Base-by-base conservation (phyloP, 2,888 invertebrate genomes). In the Margaritifera margaritifera region DNA sequence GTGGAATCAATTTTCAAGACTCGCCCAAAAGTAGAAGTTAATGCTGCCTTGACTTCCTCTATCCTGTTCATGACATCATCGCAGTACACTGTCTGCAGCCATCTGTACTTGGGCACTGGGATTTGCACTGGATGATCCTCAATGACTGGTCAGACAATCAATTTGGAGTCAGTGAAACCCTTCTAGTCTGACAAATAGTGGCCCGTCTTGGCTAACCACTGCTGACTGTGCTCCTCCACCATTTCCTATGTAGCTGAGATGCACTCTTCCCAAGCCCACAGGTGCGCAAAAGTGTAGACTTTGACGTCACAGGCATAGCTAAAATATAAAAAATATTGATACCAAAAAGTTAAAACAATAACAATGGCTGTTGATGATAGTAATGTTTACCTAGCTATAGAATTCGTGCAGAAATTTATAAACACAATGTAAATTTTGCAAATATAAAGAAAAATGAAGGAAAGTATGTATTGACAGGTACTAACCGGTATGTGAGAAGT, bases 1-100 rank as follows among this genome's bases (percentile, higher is more conserved):
- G 77, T 78, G 31, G 77, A 78, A 51, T 78, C 72, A 65, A 81
- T 70, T 54, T 83, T 82, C 19, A 82, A 59, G 25, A 81, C 62
- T 3, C 52, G 15, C 1, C 81, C 83, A 66, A 72, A 77, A 2
- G 66, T 62, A 0, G 79, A 76, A 2, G 80, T 81, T 4, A 81
- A 74, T 18, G 69, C 55, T 6, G 80, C 78, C 67, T 81, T 80
- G 8, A 80, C 67, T 19, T 76, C 77, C 25, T 72, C 72, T n/a
- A 77, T n/a, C 18, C 81, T 24, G 15, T 24, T 25, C 24, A 76
- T 51, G 19, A 80, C 74, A 71, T 81, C 80, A 24, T 57, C 27
- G 19, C 66, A 66, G 59, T 77, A 81, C 4, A 76, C 70, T 8
- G 51, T 42, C 54, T 55, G 54, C 4, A 70, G 22, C 66, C 80